phyloP scores from a whole-genome alignment of 2,888 invertebrate species.

The Microctonus hyperodae region DNA sequence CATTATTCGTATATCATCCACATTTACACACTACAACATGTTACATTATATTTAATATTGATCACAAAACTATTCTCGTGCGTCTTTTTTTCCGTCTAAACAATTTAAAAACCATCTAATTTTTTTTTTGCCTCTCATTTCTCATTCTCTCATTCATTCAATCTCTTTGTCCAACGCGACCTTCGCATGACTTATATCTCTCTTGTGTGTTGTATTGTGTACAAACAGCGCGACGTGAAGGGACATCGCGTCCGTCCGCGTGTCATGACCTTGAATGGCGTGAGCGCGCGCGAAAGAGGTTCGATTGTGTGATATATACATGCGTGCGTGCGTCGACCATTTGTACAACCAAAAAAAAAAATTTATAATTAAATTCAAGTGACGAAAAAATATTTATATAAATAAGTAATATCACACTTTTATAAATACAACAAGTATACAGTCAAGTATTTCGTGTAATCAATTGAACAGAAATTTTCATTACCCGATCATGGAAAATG shows the following conservation, averaged over 20 bases:
- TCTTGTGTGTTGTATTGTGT: background rate
- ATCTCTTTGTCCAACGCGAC: conserved; percentile 7
- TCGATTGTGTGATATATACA: background rate
- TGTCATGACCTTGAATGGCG: background rate
- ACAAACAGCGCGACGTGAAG: background rate
- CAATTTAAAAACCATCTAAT: background rate
- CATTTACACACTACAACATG: no score
- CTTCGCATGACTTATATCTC: conserved; percentile 18
- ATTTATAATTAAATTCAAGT: background rate
- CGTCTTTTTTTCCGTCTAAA: background rate
- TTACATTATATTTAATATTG: no score
- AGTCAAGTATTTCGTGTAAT: background rate
- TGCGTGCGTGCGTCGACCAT: no score
- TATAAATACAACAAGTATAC: background rate
- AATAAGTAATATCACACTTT: background rate
- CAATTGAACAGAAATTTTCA: conserved; percentile 48
- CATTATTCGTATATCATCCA: background rate
- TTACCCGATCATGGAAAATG: conserved; percentile 57
- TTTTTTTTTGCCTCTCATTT: background rate
- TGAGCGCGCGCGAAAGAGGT: background rate
- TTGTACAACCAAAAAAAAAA: background rate
- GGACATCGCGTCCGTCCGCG: background rate
- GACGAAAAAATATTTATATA: background rate
- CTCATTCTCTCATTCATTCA: background rate
- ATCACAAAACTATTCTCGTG: background rate